A percentile compares a stretch with the other conserved stretches of the same genome.
phyloP scores from a whole-genome alignment of 92 coral and sea anemone species.

The Galaxea fascicularis region DNA sequence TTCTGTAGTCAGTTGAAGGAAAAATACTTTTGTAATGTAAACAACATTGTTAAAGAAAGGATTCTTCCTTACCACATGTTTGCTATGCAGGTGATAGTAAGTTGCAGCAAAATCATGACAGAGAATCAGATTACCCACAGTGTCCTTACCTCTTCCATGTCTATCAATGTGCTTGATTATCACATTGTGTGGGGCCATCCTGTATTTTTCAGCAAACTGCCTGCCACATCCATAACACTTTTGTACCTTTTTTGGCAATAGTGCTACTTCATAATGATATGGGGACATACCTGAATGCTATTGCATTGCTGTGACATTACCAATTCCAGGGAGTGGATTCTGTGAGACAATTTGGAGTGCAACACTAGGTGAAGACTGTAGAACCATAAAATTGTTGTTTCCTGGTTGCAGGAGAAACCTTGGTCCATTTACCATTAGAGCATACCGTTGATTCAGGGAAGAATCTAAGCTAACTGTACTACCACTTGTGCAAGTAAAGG shows the following conservation, averaged over 20 bases:
- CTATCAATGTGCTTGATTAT: not conserved
- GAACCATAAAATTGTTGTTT: not conserved
- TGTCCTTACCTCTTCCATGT: not conserved
- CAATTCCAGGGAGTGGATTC: not conserved
- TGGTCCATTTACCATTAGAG: not conserved
- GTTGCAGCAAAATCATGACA: not conserved
- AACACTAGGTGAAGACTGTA: not conserved
- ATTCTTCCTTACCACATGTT: not conserved
- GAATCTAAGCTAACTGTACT: not conserved
- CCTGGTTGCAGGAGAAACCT: not conserved
- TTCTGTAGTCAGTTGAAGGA: not conserved
- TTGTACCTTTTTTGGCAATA: not conserved
- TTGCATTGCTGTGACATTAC: not conserved
- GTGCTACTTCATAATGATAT: not conserved
- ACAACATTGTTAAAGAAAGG: not conserved
- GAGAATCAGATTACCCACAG: not conserved
- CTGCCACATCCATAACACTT: slow-evolving; percentile 1
- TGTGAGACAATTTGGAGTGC: not conserved
- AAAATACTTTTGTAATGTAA: not conserved
- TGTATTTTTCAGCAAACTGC: not conserved
- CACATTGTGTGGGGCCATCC: too few relatives aligned
- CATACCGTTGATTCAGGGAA: not conserved
- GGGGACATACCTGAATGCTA: slow-evolving; percentile 11
- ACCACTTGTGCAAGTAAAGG: not conserved
- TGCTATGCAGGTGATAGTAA: not conserved